Conservation (phyloP, 2,888 invertebrate genomes). For the Trachelus stipa region DNA sequence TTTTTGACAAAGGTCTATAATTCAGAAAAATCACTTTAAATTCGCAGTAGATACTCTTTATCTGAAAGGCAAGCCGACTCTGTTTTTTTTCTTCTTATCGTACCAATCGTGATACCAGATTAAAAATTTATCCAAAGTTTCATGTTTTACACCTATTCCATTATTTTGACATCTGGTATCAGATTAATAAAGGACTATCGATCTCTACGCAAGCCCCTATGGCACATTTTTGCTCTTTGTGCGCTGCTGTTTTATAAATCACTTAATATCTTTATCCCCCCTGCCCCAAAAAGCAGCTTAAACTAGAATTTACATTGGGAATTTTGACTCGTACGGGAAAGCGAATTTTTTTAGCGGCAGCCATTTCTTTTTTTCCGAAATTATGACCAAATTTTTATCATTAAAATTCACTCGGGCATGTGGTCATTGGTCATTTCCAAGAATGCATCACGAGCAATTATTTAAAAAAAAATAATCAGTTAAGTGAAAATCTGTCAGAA, state of each 20-base stretch:
- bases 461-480: not conserved
- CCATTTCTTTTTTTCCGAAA: not conserved
- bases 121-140: not conserved
- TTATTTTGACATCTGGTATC: not conserved
- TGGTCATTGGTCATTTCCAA: not conserved
- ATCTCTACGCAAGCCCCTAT: not conserved
- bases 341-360: not conserved
- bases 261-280: not conserved
- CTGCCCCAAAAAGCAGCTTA: not conserved
- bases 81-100: not conserved
- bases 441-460: not conserved
- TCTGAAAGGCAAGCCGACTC: conserved; percentile 23
- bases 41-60: conserved; percentile 14
- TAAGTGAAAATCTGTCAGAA: conserved; percentile 2
- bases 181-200: not conserved
- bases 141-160: not conserved
- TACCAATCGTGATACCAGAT: not conserved
- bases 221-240: not conserved
- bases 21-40: not conserved
- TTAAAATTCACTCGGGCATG: not conserved
- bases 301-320: not conserved
- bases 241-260: not conserved
- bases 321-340: not conserved
- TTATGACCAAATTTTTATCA: not conserved
- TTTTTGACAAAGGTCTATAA: not conserved